Base-by-base conservation (phyloP, 2,888 invertebrate genomes). In the Limnephilus lunatus region DNA sequence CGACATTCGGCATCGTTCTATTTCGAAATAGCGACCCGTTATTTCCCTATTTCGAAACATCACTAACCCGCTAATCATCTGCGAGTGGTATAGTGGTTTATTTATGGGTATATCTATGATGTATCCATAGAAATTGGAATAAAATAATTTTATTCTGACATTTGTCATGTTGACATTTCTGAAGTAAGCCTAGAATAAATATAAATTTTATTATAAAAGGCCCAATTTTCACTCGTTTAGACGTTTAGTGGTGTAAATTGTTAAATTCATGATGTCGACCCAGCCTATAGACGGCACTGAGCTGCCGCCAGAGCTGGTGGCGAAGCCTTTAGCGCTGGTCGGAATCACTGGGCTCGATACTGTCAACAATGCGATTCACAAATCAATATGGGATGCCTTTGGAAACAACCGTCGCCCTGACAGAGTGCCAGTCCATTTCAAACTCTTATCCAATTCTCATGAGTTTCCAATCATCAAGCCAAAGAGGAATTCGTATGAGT, bases 331-430 rank as follows among this genome's bases (percentile, higher is more conserved):
- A 94, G 98, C 99, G 89, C 96, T 99, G 92, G 97, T 99, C 91
- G 98, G 98, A 68, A 96, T 99, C 91, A 97, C 98, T 93, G 99
- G 99, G 30, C 96, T 99, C 93, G 99, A 99, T 95, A 97, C 98
- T 15, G 96, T 97, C 81, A 97, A 98, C 94, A 99, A 99, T 96
- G 97, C 98, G 4, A 96, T 98, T 85, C 99, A 99, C 95, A 98
- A 98, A 95, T 97, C 98, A 89, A 98, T 99, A 95, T 99, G 99
- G 99, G 99, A 99, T 94, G 97, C 98, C 11, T 99, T 99, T 95
- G 98, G 97, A 94, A 97, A 97, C 94, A 98, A 98, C 95, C 97
- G 98, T 68, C 97, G 98, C 93, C 96, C 97, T 1, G 99, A 99
- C 94, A 97, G 98, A 94, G 97, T 98, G 85, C 97, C 98, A 0